A percentile compares a stretch with the other conserved stretches of the same genome.
Evolutionary conservation across 1,140 invertebrate genomes (phyloP).

Genomic region (Helicorthomorpha holstii): DNA sequence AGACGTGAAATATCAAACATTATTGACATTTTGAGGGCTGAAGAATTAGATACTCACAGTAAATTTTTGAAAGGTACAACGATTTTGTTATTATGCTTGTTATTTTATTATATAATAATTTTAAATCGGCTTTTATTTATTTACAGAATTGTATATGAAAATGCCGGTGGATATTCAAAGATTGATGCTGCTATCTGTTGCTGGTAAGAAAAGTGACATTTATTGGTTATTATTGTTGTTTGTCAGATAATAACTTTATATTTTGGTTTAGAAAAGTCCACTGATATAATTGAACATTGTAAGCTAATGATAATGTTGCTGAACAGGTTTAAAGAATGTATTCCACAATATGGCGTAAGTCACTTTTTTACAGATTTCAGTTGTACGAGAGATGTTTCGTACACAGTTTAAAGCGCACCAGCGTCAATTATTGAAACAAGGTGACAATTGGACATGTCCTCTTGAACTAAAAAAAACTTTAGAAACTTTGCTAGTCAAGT

Average conservation of each 20-base stretch:
- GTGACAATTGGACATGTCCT: too few species aligned
- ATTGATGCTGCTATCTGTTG: constrained; percentile 1
- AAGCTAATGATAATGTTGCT: constrained; percentile 55
- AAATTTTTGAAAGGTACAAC: constrained; percentile 21
- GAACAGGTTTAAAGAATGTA: constrained; percentile 61
- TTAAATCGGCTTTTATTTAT: too few species aligned
- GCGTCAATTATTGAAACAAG: too few species aligned
- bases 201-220: too few species aligned
- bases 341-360: constrained; percentile 49
- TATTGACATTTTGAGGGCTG: constrained; percentile 48
- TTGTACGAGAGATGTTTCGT: too few species aligned
- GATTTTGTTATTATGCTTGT: too few species aligned
- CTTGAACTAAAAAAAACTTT: too few species aligned
- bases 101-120: too few species aligned
- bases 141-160: constrained; percentile 1
- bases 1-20: constrained; percentile 64
- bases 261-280: constrained; percentile 47
- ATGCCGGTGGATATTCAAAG: not conserved
- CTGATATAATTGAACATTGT: constrained; percentile 73
- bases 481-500: too few species aligned
- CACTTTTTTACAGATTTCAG: constrained; percentile 5
- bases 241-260: not conserved
- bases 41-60: constrained; percentile 29
- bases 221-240: too few species aligned
- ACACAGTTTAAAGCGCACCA: too few species aligned